phyloP scores from a whole-genome alignment of 2,797 vertebrate genomes.

The Scolopax rusticola region DNA sequence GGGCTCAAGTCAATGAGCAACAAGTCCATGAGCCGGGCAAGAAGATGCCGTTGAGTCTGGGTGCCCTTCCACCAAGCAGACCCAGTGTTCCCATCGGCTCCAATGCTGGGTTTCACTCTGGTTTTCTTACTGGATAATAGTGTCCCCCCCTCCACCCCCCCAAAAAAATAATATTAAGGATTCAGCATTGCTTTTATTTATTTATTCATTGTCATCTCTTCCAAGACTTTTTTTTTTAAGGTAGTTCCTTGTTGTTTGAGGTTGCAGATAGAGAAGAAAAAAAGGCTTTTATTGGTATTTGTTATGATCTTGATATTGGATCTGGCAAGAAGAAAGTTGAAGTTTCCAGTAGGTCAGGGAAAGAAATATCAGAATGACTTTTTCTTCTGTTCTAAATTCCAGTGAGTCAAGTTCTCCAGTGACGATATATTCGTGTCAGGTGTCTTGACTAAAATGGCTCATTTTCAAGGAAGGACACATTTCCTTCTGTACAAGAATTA shows the following conservation, averaged over 20 bases:
- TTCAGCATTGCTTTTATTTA: background rate
- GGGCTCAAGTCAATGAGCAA: background rate
- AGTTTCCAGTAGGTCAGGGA: background rate
- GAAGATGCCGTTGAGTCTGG: background rate
- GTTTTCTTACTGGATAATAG: background rate
- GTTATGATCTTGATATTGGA: background rate
- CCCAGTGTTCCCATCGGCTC: background rate
- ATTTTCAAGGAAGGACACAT: background rate
- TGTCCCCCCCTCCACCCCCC: too few relatives aligned
- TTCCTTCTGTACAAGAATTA: background rate
- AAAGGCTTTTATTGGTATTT: background rate
- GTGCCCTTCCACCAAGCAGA: background rate
- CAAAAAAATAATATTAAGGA: background rate
- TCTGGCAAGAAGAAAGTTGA: background rate
- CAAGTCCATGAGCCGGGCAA: background rate
- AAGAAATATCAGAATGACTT: background rate
- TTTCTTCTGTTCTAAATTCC: background rate
- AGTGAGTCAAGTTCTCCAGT: background rate
- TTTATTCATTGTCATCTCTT: background rate
- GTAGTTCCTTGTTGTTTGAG: background rate
- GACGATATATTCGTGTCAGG: background rate
- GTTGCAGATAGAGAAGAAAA: background rate
- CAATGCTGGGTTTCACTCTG: background rate
- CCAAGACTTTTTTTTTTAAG: too few relatives aligned
- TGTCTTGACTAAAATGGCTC: background rate